Base-by-base conservation (phyloP, 2,113 vertebrate genomes). In the Lichenostomus cassidix region DNA sequence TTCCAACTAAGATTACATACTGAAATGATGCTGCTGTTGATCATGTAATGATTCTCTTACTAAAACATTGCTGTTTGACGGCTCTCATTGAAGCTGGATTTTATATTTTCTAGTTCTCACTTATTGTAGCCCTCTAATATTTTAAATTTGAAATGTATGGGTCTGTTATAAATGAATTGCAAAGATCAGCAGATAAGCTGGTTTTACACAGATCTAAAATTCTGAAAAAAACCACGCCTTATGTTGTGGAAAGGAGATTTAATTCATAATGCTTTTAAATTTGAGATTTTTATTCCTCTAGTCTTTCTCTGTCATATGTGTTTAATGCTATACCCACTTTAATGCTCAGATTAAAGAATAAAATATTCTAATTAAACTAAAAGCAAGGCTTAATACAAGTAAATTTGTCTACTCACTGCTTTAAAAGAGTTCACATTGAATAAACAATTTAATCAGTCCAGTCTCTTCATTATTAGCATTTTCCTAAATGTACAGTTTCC, bases 221-320 rank as follows among this genome's bases (percentile, higher is more conserved):
- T n/a, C 12, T 62, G 15, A 6, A 59, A 35, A 28, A 41, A 42
- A 1, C 5, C 7, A 4, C 2, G 3, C 3, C 1, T 14, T 24
- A 12, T 42, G 4, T 19, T 5, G 2, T n/a, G 3, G 8, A 5
- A 28, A 63, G 63, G 14, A n/a, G 1, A 35, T 11, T 49, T 76
- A 64, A 16, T 59, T 67, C 11, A 7, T 8, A 56, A 25, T 2
- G 1, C 7, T n/a, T 64, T 60, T 29, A 44, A 44, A 60, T 89
- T 73, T 69, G 39, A 75, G 9, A 21, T 41, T 74, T 82, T n/a
- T 78, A 11, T 93, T 53, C 15, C 12, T 69, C 12, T 77, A 35
- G 5, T n/a, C 8, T 90, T 28, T 31, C 19, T 62, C 15, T 50
- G 4, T 70, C 49, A 15, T 37, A 28, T 11, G 25, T 14, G 5